A percentile compares a stretch with the other conserved stretches of the same genome.
Conservation (phyloP, 1,140 invertebrate species). For the Drosophila biarmipes region DNA sequence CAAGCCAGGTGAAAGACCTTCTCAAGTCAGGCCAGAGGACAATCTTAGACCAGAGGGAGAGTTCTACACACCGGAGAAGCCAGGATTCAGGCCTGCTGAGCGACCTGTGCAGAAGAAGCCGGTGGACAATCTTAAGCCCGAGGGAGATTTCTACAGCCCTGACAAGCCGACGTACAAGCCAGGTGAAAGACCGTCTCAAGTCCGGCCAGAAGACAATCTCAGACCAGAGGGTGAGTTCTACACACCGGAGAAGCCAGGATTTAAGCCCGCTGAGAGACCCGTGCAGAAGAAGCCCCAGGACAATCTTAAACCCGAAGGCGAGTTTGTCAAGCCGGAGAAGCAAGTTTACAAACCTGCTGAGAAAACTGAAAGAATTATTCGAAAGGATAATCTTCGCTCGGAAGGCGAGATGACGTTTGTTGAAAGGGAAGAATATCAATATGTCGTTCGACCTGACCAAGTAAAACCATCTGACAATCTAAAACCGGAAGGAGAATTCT, state of each 20-base stretch:
- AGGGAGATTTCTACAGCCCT: constrained; percentile 43
- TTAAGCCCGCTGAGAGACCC: neutral
- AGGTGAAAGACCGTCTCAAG: no score
- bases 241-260: neutral
- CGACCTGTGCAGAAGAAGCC: neutral
- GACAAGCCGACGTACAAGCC: no score
- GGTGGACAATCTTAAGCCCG: neutral
- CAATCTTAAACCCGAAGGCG: neutral
- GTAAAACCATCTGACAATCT: constrained; percentile 85
- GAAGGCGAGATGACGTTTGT: constrained; percentile 4
- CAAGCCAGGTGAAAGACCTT: neutral
- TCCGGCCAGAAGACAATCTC: no score
- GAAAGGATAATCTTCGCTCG: neutral
- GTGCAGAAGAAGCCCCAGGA: neutral
- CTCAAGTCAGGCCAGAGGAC: neutral
- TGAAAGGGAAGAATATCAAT: constrained; percentile 3
- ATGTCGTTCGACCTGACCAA: neutral
- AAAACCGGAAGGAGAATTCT: constrained; percentile 1
- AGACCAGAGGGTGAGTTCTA: no score
- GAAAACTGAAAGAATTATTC: constrained; percentile 3
- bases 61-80: constrained; percentile 5
- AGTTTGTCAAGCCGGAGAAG: neutral
- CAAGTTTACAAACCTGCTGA: neutral
- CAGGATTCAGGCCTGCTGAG: neutral
- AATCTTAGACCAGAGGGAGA: neutral